A percentile compares a stretch with the other conserved stretches of the same genome.
Evolutionary conservation across 2,797 vertebrate species (phyloP).

Genomic region (Loriculus beryllinus): DNA sequence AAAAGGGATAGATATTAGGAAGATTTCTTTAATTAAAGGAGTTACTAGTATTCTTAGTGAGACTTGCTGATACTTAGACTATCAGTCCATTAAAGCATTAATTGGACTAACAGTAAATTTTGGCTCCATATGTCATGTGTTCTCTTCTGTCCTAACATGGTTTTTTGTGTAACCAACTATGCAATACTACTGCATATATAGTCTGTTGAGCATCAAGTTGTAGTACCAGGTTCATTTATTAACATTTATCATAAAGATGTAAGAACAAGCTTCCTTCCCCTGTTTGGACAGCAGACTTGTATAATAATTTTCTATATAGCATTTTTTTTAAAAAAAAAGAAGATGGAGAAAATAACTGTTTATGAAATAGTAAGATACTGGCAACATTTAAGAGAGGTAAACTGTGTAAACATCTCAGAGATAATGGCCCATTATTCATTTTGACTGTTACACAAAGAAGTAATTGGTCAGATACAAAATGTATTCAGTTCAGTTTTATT

Average conservation of each 20-base stretch:
- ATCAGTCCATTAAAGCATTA: neutral
- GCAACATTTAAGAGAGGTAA: neutral
- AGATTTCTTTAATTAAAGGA: neutral
- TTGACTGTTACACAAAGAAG: neutral
- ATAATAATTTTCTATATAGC: neutral
- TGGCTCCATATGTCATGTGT: neutral
- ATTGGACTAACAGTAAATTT: neutral
- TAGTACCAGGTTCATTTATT: neutral
- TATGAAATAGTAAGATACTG: neutral
- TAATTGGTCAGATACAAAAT: neutral
- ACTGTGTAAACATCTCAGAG: neutral
- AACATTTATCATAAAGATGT: neutral
- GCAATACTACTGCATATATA: neutral
- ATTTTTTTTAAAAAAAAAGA: neutral
- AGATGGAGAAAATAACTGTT: accelerated
- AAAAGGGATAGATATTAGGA: neutral
- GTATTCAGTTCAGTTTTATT: neutral
- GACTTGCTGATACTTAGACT: neutral
- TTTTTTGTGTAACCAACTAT: neutral
- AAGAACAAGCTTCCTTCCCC: neutral
- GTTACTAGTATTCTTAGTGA: neutral
- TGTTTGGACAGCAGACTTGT: neutral
- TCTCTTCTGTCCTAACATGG: neutral
- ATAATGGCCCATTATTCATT: neutral
- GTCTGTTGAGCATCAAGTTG: neutral